Conservation (phyloP, 2,888 invertebrate genomes). For the Trachelus iudaicus region DNA sequence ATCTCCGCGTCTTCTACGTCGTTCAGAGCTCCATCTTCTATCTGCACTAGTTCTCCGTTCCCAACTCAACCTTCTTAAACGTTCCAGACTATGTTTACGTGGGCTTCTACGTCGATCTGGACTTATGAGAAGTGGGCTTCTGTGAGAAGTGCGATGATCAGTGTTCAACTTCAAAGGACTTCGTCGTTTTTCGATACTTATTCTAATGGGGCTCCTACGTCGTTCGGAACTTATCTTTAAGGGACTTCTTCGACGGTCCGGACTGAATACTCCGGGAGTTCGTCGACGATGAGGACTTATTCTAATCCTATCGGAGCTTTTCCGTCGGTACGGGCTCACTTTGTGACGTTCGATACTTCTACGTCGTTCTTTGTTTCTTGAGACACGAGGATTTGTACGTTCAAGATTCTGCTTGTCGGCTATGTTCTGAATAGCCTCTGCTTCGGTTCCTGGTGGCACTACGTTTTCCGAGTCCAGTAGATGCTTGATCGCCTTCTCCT, state of each 20-base stretch:
- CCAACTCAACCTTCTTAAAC: constrained; percentile 38
- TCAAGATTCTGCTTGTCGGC: constrained; percentile 50
- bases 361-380: constrained; percentile 35
- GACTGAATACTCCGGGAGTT: constrained; percentile 20
- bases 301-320: constrained; percentile 37
- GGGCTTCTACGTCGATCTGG: constrained; percentile 30
- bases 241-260: constrained; percentile 23
- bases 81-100: constrained; percentile 26
- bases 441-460: constrained; percentile 61
- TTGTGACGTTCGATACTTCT: constrained; percentile 40
- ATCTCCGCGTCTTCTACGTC: constrained; percentile 46
- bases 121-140: constrained; percentile 16
- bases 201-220: constrained; percentile 36
- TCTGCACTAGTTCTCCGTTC: constrained; percentile 53
- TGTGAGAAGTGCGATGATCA: not conserved
- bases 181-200: constrained; percentile 32
- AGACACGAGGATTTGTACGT: constrained; percentile 28
- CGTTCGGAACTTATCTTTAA: constrained; percentile 41
- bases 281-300: constrained; percentile 29
- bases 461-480: constrained; percentile 59
- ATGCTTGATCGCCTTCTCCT: constrained; percentile 61
- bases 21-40: constrained; percentile 49
- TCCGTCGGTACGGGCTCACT: constrained; percentile 36
- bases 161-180: constrained; percentile 29
- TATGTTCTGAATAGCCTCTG: constrained; percentile 56